Percentiles rank a stretch among this genome's conserved stretches.
Conservation (phyloP, 30 jellyfish, hydroid and myxozoan genomes). For the Aurelia sp. region DNA sequence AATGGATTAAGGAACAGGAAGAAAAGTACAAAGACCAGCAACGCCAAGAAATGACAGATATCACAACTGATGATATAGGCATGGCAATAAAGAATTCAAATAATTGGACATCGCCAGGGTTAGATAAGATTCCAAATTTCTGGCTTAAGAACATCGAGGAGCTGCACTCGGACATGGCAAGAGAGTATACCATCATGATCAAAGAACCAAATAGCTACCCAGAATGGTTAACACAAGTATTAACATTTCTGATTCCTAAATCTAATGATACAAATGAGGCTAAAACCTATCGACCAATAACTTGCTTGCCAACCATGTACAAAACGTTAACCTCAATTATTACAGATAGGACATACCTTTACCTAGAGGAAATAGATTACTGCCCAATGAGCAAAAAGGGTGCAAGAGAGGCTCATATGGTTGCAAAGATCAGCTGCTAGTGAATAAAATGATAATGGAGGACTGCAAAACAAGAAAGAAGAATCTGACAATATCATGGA, state of each 20-base stretch:
- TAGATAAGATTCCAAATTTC: neutral
- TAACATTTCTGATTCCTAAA: slow-evolving; percentile 19
- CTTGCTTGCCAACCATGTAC: slow-evolving; percentile 28
- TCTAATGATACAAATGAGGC: slow-evolving; percentile 8
- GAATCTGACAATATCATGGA: no score
- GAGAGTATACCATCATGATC: neutral
- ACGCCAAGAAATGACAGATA: neutral
- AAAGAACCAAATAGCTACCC: slow-evolving; percentile 8
- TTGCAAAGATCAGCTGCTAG: no score
- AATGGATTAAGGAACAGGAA: neutral
- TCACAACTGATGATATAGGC: neutral
- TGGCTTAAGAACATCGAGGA: neutral
- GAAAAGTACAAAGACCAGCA: neutral
- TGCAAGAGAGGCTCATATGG: no score
- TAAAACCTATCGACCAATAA: slow-evolving; percentile 20
- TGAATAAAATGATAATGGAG: no score
- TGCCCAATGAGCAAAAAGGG: no score
- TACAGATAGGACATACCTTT: neutral
- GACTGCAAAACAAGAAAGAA: no score
- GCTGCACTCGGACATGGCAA: neutral
- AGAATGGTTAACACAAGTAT: slow-evolving; percentile 6
- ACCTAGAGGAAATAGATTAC: no score
- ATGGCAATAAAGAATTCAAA: neutral
- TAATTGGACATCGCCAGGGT: slow-evolving; percentile 4
- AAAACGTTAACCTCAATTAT: slow-evolving; percentile 20